phyloP scores from a whole-genome alignment of 2,888 invertebrate species.

The Diarsia mendica region DNA sequence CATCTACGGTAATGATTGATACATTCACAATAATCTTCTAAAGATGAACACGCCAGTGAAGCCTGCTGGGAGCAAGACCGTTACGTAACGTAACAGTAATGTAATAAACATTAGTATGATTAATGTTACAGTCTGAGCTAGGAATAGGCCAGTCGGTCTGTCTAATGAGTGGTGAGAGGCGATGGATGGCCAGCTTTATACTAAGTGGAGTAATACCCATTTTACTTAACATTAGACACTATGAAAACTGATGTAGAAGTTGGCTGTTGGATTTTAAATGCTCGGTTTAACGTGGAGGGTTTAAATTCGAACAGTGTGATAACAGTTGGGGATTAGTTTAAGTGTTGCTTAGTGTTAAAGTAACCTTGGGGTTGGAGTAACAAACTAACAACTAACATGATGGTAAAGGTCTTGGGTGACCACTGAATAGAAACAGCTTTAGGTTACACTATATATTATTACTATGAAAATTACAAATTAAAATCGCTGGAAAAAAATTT shows the following conservation, averaged over 20 bases:
- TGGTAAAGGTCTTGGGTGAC: background rate
- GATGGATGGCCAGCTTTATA: background rate
- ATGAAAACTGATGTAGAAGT: background rate
- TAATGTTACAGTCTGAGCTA: constrained; percentile 10
- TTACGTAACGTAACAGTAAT: constrained; percentile 40
- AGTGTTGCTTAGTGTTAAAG: background rate
- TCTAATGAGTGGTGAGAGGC: background rate
- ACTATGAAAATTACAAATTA: too few relatives aligned
- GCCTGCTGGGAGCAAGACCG: constrained; percentile 23
- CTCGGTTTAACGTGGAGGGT: background rate
- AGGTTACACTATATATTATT: too few relatives aligned
- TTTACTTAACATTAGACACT: background rate
- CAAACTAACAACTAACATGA: too few relatives aligned
- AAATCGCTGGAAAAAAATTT: too few relatives aligned
- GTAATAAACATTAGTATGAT: constrained; percentile 46
- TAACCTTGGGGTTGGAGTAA: too few relatives aligned
- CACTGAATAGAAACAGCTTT: background rate
- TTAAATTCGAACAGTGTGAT: background rate
- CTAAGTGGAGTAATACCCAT: background rate
- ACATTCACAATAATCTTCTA: constrained; percentile 25
- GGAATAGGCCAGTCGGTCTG: constrained; percentile 15
- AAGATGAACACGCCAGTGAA: constrained; percentile 26
- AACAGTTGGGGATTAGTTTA: background rate
- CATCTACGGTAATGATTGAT: constrained; percentile 47
- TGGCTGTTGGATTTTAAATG: background rate